Evolutionary conservation across 1,140 invertebrate species (phyloP), one percentile per base, ranked within the genome.

Genomic region (Coenobita brevimanus): DNA sequence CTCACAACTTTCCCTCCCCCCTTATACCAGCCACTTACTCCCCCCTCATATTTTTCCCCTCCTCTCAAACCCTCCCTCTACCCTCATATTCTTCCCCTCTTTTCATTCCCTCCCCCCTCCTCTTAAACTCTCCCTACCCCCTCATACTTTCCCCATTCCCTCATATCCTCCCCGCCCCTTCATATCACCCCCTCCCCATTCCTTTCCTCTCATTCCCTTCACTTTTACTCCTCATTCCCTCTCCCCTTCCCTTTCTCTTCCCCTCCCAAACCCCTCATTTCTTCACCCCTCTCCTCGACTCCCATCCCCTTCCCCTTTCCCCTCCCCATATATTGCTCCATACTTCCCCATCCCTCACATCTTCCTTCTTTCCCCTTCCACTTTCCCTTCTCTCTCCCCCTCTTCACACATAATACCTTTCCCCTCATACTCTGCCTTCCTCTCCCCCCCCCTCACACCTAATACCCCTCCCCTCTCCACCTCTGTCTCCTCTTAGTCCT

Each of bases 391-490:
- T 50, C 46, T 50, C 46, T 50, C 46, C 6, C 6, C 71, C n/a
- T 38, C n/a, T 24, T 75, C 33, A 3, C 33, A 30, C 33, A n/a
- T n/a, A n/a, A n/a, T n/a, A n/a, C n/a, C n/a, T n/a, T n/a, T n/a
- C n/a, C n/a, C n/a, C n/a, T n/a, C 6, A 41, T 43, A 17, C 60
- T 50, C 15, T 50, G 4, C 57, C 36, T 50, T 60, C 57, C 36
- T 50, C 73, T 76, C 73, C 21, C 73, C 46, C 73, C 30, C 73
- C n/a, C 38, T 54, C 73, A 43, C 38, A 8, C 73, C 46, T 38
- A n/a, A n/a, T 76, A 33, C 46, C 73, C 21, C 73, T 76, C 46
- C 30, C 33, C 46, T 21, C 21, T 21, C n/a, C 46, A n/a, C 73
- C n/a, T 38, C 30, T 27, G n/a, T 38, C 30, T 21, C 30, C 73